Evolutionary conservation across 2,797 vertebrate species (phyloP), one percentile per base, ranked within the genome.

Genomic region (Amphiprion clarkii): DNA sequence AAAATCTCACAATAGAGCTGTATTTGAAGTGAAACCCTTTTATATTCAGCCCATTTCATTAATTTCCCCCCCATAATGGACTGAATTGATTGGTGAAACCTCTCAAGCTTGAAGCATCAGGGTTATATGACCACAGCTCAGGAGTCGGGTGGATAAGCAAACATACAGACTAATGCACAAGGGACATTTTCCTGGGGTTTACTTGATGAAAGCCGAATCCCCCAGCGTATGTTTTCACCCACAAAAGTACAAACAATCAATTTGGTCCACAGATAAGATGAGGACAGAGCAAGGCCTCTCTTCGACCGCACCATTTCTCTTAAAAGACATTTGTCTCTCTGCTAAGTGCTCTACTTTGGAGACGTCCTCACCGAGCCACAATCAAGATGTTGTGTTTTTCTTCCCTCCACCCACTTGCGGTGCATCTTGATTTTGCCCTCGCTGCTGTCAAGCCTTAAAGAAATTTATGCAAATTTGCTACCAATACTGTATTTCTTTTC

Each of bases 181-280:
- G 82, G 80, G 87, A 82, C 78, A 64, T 81, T 87, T 90, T n/a
- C 36, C 68, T 53, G 76, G 74, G 75, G 72, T 88, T 86, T 80
- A 80, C 77, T 88, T 90, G 89, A 94, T 92, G 87, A 93, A 90
- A 92, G 79, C 81, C 60, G 63, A 75, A 46, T 87, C 83, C 86
- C 74, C 67, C 13, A 1, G 81, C 86, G 85, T 86, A 84, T 69
- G 77, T 88, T 92, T 91, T 76, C 78, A 71, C 86, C 89, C 81
- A 82, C 85, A 90, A 93, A 93, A 92, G 89, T 91, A 93, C 91
- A 93, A 93, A 92, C 91, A 94, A 94, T 94, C 93, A 93, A 94
- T 94, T 92, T 80, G 85, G 88, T 86, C 85, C 86, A 85, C 79
- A 83, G 89, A 91, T 91, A 80, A 93, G 88, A 93, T 73, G 85